Conservation (phyloP, 2,797 vertebrate genomes). For the Melanotaenia boesemani region DNA sequence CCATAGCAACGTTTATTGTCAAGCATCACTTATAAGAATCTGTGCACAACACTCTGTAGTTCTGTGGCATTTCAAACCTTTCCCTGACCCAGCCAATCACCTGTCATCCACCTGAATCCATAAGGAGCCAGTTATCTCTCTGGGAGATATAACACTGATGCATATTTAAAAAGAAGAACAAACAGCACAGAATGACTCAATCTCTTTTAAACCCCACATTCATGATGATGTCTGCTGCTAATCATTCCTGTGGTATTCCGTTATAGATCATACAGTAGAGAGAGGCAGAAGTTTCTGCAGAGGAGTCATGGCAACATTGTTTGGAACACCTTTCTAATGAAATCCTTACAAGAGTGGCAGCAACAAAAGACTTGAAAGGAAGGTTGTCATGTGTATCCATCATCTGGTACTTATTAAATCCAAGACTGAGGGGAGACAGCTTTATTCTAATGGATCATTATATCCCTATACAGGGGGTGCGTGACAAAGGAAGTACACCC, state of each 20-base stretch:
- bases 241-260: constrained; percentile 1
- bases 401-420: no score
- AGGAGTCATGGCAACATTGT: constrained; percentile 4
- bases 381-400: not conserved
- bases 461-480: no score
- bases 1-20: constrained; percentile 62
- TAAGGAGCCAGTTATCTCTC: constrained; percentile 8
- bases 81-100: not conserved
- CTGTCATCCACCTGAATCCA: not conserved
- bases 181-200: not conserved
- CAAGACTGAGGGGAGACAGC: no score
- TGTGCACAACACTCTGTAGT: constrained; percentile 19
- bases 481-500: no score
- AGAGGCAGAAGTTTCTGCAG: constrained; percentile 7
- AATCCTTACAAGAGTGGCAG: not conserved
- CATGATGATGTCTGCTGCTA: not conserved
- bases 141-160: not conserved
- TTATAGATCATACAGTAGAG: not conserved
- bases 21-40: constrained; percentile 56
- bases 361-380: not conserved
- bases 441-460: no score
- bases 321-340: not conserved
- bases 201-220: not conserved
- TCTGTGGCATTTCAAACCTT: not conserved
- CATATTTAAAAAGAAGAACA: not conserved